Evolutionary conservation across 2,888 invertebrate genomes (phyloP), one percentile per base, ranked within the genome.

Genomic region (Dysmachus trigonus): DNA sequence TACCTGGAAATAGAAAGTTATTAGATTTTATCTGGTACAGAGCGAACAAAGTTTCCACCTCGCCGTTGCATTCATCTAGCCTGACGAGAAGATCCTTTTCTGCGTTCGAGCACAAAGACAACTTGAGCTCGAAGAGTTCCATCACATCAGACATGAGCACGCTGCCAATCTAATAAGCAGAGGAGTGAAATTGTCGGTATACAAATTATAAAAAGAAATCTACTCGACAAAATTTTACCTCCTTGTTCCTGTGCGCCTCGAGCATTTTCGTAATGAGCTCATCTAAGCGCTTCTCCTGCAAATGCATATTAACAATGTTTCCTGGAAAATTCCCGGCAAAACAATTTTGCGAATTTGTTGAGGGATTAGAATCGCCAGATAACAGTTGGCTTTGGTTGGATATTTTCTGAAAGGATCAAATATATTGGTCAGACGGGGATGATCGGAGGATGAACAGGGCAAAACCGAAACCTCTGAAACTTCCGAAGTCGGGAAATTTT

Each of bases 61-160:
- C 84, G 27, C 35, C 30, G 79, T 87, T 86, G 35, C 86, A 84
- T 82, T 87, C 87, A 86, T 87, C 88, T 35, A 88, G 79, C 31
- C 85, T 87, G 10, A 81, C 41, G 13, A 88, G 71, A 4, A 87
- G 74, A 83, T 88, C 87, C 18, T 86, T 82, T 81, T 88, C 88
- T 8, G 84, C 51, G 77, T 87, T 86, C 15, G 85, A 73, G 53
- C 53, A 87, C 79, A 87, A 82, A 62, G 84, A 47, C 18, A 88
- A 53, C 86, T 88, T 87, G 51, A 87, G 85, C 74, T 88, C 88
- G 38, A 87, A 88, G 7, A 88, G 72, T 82, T 88, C 87, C 79
- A 87, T 86, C 30, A 88, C 86, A 31, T 88, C 87, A 18, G 87
- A 87, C 87, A 86, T 85, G 10, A 86, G 33, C 51, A 86, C 47